Evolutionary conservation across 1,140 invertebrate species (phyloP).

Genomic region (Orius insidiosus): DNA sequence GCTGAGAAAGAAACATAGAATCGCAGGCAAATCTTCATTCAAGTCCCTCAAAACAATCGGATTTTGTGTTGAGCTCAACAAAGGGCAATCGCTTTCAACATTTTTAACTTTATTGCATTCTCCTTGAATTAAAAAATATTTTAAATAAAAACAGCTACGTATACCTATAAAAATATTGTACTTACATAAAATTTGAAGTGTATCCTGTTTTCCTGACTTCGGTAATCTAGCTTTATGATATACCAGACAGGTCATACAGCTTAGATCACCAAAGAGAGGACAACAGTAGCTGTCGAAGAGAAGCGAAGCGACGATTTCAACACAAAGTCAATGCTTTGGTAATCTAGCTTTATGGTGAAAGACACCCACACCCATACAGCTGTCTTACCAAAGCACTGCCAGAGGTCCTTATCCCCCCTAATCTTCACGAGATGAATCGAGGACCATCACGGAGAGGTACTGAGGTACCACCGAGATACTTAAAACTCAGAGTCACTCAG

Average conservation of each 20-base stretch:
- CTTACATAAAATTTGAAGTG: neutral
- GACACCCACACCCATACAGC: slow-evolving; percentile 32
- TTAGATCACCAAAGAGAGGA: slow-evolving; percentile 81
- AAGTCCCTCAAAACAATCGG: too few species aligned
- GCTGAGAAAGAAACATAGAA: slow-evolving; percentile 50
- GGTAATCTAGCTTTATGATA: slow-evolving; percentile 90
- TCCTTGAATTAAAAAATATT: too few species aligned
- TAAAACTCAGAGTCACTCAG: slow-evolving; percentile 59
- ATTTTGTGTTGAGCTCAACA: too few species aligned
- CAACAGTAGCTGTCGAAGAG: slow-evolving; percentile 21
- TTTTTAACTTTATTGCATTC: too few species aligned
- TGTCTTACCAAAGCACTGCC: slow-evolving; percentile 30
- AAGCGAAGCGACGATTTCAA: slow-evolving; percentile 5
- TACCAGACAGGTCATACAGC: slow-evolving; percentile 61
- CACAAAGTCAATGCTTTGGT: slow-evolving; percentile 32
- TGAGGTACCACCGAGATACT: slow-evolving; percentile 15
- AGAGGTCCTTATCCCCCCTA: slow-evolving; percentile 6
- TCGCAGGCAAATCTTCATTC: too few species aligned
- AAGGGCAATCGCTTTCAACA: too few species aligned
- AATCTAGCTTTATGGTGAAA: slow-evolving; percentile 38
- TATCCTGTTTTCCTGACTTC: slow-evolving; percentile 51
- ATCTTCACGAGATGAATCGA: too few species aligned
- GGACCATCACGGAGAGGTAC: slow-evolving; percentile 15
- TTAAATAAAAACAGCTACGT: too few species aligned
- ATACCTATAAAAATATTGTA: slow-evolving; percentile 1